Conservation (phyloP, 2,797 vertebrate species). For the Gorsachius magnificus region DNA sequence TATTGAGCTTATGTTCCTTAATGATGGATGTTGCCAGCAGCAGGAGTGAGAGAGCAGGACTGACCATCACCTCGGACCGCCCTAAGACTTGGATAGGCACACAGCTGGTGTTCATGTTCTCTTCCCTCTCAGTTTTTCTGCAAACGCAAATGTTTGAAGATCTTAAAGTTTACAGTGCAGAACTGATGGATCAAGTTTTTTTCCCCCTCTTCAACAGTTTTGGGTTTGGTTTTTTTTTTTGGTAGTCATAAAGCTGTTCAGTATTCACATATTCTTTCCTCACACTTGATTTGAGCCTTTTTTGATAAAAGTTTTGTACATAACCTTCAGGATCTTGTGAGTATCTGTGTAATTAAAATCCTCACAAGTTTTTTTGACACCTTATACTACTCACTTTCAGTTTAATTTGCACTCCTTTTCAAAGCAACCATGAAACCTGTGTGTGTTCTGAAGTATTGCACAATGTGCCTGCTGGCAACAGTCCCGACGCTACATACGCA, state of each 20-base stretch:
- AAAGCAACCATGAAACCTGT: not conserved
- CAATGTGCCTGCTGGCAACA: not conserved
- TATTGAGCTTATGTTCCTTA: not conserved
- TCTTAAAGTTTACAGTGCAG: not conserved
- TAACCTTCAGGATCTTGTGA: not conserved
- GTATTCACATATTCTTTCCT: not conserved
- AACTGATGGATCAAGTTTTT: not conserved
- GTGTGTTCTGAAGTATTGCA: not conserved
- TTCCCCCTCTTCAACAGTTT: not conserved
- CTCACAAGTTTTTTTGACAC: slow-evolving; percentile 25
- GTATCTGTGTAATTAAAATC: slow-evolving; percentile 16
- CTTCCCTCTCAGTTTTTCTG: not conserved
- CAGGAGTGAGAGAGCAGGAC: not conserved
- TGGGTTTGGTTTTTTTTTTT: not conserved
- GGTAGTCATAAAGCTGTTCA: not conserved
- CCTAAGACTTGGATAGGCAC: not conserved
- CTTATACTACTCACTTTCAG: not conserved
- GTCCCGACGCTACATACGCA: rapidly evolving
- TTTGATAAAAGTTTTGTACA: not conserved
- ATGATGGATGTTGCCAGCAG: not conserved
- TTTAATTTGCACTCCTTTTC: slow-evolving; percentile 38
- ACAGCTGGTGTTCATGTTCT: not conserved
- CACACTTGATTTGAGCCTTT: not conserved
- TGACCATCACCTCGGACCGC: not conserved
- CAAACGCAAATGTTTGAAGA: not conserved